Base-by-base conservation (phyloP, 1,140 invertebrate genomes). In the Oryctes rhinoceros region DNA sequence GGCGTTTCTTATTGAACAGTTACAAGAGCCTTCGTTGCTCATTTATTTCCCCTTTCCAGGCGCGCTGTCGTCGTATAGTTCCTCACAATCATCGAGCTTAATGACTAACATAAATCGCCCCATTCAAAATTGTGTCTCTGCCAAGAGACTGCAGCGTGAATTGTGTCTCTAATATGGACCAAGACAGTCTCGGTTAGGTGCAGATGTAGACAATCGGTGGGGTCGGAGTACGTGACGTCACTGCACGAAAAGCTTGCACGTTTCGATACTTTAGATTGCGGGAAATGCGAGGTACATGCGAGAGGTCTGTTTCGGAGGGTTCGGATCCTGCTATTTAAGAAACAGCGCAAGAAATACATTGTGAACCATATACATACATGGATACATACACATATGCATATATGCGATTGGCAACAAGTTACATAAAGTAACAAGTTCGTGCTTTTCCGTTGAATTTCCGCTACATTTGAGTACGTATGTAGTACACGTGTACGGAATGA, bases 221-320 rank as follows among this genome's bases (percentile, higher is more conserved):
- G 59, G 71, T 81, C 48, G 71, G 15, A 59, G 78, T 67, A 79
- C 80, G 80, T 81, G 80, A 81, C 80, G 78, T 81, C 80, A 81
- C 78, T 71, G 30, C 65, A 81, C 53, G 78, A 47, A 30, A 48
- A 7, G 48, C 35, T 62, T 81, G 78, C 80, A 81, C 78, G 80
- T 35, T 77, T 13, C 15, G 47, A 81, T 81, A 79, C 48, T 62
- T 65, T 37, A 77, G 76, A 81, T 78, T 59, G 20, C 59, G 67
- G 76, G 71, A 81, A 62, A 78, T 81, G 77, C 39, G 71, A 78
- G 71, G 7, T 67, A 67, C 24, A 67, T 67, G 65, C 65, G 24
- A 24, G 18, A 20, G 4, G 65, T 67, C 18, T 18, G 49, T 10
- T 44, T 44, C 9, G 39, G 53, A 62, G 15, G 4, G 53, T 62